Conservation (phyloP, 2,888 invertebrate genomes). For the Polietes domitor region DNA sequence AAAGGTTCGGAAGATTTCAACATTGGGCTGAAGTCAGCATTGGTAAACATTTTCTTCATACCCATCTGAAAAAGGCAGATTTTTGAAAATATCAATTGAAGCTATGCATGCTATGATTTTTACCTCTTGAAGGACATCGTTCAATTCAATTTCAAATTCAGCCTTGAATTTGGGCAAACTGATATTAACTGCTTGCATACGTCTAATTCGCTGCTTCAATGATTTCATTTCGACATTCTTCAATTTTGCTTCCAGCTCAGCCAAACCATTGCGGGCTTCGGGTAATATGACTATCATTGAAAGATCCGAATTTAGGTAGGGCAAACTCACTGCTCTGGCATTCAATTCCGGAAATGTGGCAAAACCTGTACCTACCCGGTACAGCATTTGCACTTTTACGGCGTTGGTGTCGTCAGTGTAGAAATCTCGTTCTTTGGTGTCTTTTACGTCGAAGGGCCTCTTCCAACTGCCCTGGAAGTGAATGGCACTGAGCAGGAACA, state of each 20-base stretch:
- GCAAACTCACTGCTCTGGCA: constrained; percentile 86
- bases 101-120: too few species aligned
- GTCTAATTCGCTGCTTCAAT: constrained; percentile 82
- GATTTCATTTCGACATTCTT: not conserved
- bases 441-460: not conserved
- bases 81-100: not conserved
- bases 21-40: constrained; percentile 78
- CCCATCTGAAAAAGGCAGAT: not conserved
- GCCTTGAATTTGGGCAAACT: constrained; percentile 2
- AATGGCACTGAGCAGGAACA: not conserved
- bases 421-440: not conserved
- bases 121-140: not conserved
- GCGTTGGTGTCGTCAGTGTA: constrained; percentile 80
- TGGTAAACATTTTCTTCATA: too few species aligned
- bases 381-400: constrained; percentile 2
- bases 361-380: constrained; percentile 66
- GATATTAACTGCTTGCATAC: constrained; percentile 78
- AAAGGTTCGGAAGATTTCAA: constrained; percentile 77
- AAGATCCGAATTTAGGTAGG: constrained; percentile 86
- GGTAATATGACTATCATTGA: constrained; percentile 91
- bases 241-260: not conserved
- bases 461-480: constrained; percentile 88
- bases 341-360: constrained; percentile 58
- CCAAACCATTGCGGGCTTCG: constrained; percentile 81
- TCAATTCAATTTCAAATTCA: constrained; percentile 2